Percentiles rank a stretch among this genome's conserved stretches.
Conservation (phyloP, 2,888 invertebrate species). For the Lasioglossum lativentre region DNA sequence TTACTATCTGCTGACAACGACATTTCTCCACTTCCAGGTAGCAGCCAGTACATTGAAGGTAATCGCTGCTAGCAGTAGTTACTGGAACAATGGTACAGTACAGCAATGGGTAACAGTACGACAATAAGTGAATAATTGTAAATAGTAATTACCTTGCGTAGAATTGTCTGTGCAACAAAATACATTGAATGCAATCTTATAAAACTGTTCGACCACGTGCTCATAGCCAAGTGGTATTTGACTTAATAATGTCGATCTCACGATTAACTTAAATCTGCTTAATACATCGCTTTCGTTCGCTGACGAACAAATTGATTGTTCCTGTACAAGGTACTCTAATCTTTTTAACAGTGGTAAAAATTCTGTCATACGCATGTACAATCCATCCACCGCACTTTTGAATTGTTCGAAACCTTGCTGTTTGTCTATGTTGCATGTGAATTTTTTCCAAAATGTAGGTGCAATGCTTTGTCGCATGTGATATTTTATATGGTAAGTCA, state of each 20-base stretch:
- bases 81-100: slow-evolving; percentile 20
- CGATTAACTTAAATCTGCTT: slow-evolving; percentile 88
- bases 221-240: slow-evolving; percentile 90
- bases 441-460: slow-evolving; percentile 89
- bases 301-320: slow-evolving; percentile 73
- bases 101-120: neutral
- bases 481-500: slow-evolving; percentile 86
- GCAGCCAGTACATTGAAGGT: slow-evolving; percentile 90
- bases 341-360: slow-evolving; percentile 86
- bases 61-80: slow-evolving; percentile 86
- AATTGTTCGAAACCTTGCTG: slow-evolving; percentile 88
- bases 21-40: slow-evolving; percentile 88
- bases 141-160: slow-evolving; percentile 66
- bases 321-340: slow-evolving; percentile 85
- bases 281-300: slow-evolving; percentile 86
- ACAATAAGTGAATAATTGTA: neutral
- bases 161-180: slow-evolving; percentile 85
- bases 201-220: slow-evolving; percentile 90
- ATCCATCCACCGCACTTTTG: slow-evolving; percentile 88
- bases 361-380: slow-evolving; percentile 87
- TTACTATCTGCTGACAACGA: slow-evolving; percentile 88
- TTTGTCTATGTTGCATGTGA: slow-evolving; percentile 86
- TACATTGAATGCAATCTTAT: slow-evolving; percentile 91
- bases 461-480: slow-evolving; percentile 87
- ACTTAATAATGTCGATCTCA: slow-evolving; percentile 89